A percentile compares a stretch with the other conserved stretches of the same genome.
Conservation (phyloP, 35 echinoderm and acorn worm genomes). For the Ophioderma brevispina region DNA sequence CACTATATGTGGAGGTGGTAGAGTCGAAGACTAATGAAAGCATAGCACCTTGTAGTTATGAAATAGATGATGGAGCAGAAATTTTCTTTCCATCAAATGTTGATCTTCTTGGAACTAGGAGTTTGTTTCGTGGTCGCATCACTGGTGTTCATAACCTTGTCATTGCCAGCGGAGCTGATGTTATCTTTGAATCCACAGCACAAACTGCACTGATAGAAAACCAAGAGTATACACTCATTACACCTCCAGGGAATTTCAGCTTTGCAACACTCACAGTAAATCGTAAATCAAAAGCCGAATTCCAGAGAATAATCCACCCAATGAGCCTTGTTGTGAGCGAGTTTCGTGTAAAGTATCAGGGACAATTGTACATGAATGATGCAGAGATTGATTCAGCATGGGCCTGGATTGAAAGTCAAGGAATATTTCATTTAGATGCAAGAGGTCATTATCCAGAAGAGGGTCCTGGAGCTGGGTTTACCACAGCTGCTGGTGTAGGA, state of each 20-base stretch:
- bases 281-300: slow-evolving; percentile 72
- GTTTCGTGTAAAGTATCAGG: slow-evolving; percentile 83
- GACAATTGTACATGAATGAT: slow-evolving; percentile 73
- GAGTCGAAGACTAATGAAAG: slow-evolving; percentile 88
- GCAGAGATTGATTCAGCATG: slow-evolving; percentile 74
- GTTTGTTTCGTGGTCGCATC: slow-evolving; percentile 61
- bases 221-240: slow-evolving; percentile 71
- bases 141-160: slow-evolving; percentile 84
- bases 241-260: slow-evolving; percentile 72
- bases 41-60: slow-evolving; percentile 78
- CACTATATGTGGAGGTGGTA: slow-evolving; percentile 76
- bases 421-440: slow-evolving; percentile 81
- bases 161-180: slow-evolving; percentile 64
- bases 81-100: slow-evolving; percentile 81
- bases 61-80: slow-evolving; percentile 80
- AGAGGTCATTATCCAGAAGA: slow-evolving; percentile 50
- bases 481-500: slow-evolving; percentile 62
- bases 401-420: slow-evolving; percentile 90
- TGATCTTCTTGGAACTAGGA: slow-evolving; percentile 59
- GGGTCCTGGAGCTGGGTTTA: slow-evolving; percentile 70
- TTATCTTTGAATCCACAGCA: slow-evolving; percentile 67
- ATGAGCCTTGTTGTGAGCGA: slow-evolving; percentile 63
- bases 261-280: slow-evolving; percentile 84
- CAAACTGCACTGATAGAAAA: slow-evolving; percentile 88
- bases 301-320: slow-evolving; percentile 62